Conservation (phyloP, 2,113 vertebrate species). For the Tursiops truncatus region DNA sequence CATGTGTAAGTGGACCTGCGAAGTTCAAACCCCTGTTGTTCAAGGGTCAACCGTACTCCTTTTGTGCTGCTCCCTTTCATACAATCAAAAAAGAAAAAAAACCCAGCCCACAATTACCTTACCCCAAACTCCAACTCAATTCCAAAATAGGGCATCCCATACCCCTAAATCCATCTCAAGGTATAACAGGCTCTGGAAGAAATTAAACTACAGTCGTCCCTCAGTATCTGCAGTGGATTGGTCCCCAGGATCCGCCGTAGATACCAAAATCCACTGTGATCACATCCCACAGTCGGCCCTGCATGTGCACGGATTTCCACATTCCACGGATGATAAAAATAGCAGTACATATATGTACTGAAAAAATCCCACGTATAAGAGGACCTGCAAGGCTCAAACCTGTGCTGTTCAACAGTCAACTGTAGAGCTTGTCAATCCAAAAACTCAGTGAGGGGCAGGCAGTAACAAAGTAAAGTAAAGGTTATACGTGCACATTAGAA, state of each 20-base stretch:
- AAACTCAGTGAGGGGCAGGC: neutral
- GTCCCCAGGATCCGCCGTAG: neutral
- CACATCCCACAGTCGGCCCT: neutral
- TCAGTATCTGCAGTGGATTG: neutral
- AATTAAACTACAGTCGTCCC: neutral
- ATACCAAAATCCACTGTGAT: neutral
- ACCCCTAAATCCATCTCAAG: neutral
- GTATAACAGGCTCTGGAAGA: constrained; percentile 5
- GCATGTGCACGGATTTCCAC: neutral
- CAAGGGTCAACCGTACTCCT: neutral
- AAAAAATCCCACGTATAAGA: neutral
- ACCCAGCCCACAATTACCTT: neutral
- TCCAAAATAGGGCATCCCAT: neutral
- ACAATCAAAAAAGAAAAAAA: neutral
- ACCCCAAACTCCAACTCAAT: neutral
- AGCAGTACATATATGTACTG: neutral
- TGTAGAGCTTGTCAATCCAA: neutral
- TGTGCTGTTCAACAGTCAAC: neutral
- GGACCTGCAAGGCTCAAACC: neutral
- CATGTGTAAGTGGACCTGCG: neutral
- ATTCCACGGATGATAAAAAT: neutral
- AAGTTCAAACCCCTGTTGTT: neutral
- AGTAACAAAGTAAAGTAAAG: neutral
- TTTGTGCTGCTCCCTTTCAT: constrained; percentile 4
- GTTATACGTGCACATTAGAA: neutral